These are phyloP conservation scores for Eleginops maclovinus DNA, from an alignment of 2,113 vertebrate species.

Conservation along the genomic window DNA sequence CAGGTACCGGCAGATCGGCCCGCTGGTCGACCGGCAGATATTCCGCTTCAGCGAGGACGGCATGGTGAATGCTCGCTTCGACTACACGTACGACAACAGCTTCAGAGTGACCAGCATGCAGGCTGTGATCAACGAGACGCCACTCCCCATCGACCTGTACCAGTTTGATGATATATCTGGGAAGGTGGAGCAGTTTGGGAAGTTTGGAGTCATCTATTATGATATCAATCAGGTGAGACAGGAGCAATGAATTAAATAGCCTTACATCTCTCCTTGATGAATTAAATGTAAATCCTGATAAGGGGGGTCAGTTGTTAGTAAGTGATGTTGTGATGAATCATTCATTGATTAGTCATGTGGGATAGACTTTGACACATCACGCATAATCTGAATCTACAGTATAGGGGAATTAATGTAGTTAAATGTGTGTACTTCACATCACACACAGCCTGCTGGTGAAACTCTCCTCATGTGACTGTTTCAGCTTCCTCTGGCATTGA, in stretches of 20 bases:
- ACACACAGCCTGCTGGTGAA: not conserved
- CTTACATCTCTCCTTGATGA: not conserved
- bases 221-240: slow-evolving; percentile 91
- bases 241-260: not conserved
- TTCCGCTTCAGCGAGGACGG: slow-evolving; percentile 98
- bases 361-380: not conserved
- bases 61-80: slow-evolving; percentile 98
- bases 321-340: too few species aligned
- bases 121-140: slow-evolving; percentile 98
- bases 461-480: not conserved
- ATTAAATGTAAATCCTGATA: slow-evolving; percentile 4
- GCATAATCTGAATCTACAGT: not conserved
- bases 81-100: slow-evolving; percentile 99
- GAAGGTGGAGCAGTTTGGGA: slow-evolving; percentile 98
- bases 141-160: slow-evolving; percentile 98
- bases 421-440: not conserved
- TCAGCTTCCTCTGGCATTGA: not conserved
- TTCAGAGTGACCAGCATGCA: slow-evolving; percentile 99
- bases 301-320: not conserved
- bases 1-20: slow-evolving; percentile 96
- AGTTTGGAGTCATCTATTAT: slow-evolving; percentile 99
- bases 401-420: not conserved
- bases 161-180: slow-evolving; percentile 99
- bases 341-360: too few species aligned
- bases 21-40: slow-evolving; percentile 96